Conservation (phyloP, 2,113 vertebrate genomes). For the Phalacrocorax brasilianus region DNA sequence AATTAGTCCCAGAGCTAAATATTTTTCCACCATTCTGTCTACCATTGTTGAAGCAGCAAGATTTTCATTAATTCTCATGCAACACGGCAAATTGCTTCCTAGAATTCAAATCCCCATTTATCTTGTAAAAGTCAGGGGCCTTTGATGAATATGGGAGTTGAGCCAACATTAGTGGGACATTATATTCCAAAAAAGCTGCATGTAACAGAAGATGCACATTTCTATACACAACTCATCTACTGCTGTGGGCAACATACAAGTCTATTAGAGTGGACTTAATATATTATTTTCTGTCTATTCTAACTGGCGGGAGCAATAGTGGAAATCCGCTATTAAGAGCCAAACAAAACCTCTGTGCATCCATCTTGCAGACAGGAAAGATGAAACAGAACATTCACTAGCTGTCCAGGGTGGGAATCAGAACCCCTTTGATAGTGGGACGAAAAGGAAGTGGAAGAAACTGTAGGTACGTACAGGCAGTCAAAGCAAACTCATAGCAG, state of each 20-base stretch:
- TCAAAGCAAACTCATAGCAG: background rate
- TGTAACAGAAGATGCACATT: background rate
- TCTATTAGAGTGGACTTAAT: background rate
- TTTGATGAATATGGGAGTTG: background rate
- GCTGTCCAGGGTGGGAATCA: background rate
- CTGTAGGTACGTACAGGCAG: background rate
- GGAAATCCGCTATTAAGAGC: background rate
- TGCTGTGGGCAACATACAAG: background rate
- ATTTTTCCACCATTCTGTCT: constrained; percentile 21
- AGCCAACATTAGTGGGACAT: background rate
- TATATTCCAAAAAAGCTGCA: background rate
- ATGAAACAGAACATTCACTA: background rate
- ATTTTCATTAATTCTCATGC: constrained; percentile 42
- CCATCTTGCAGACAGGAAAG: background rate
- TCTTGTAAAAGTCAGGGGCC: constrained; percentile 1
- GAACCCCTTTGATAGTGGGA: background rate
- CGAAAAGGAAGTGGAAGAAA: background rate
- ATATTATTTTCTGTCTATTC: background rate
- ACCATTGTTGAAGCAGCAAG: background rate
- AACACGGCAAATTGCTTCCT: constrained; percentile 22
- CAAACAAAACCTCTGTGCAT: background rate
- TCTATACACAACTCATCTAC: background rate
- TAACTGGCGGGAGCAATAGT: background rate
- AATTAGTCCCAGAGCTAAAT: constrained; percentile 13
- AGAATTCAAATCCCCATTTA: constrained; percentile 35